A percentile compares a stretch with the other conserved stretches of the same genome.
These are phyloP conservation scores for Campylomormyrus numenius DNA, from an alignment of 2,113 vertebrate species.

Conservation along the genomic window DNA sequence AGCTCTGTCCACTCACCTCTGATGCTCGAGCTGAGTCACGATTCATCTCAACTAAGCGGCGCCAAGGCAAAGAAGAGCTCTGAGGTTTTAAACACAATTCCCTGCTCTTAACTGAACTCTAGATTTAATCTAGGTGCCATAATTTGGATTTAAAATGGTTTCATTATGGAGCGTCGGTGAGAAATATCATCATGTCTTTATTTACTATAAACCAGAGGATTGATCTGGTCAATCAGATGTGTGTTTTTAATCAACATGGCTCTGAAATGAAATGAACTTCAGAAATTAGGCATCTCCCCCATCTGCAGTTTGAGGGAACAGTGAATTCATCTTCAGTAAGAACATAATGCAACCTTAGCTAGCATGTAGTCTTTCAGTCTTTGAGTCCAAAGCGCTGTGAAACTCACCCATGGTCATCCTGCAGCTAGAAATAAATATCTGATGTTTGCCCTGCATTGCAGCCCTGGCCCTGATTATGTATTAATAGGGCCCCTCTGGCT, in stretches of 20 bases:
- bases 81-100: neutral
- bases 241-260: neutral
- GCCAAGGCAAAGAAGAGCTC: neutral
- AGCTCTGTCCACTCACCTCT: neutral
- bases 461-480: neutral
- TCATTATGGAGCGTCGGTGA: neutral
- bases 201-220: neutral
- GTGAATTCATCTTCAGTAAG: neutral
- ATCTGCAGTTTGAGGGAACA: neutral
- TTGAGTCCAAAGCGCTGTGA: neutral
- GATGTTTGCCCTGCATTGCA: neutral
- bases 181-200: neutral
- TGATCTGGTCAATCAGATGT: neutral
- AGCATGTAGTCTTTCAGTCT: neutral
- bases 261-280: neutral
- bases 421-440: neutral
- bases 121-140: neutral
- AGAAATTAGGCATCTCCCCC: neutral
- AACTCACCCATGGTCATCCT: neutral
- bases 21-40: neutral
- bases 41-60: neutral
- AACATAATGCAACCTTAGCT: neutral
- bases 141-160: neutral
- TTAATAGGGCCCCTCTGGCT: neutral
- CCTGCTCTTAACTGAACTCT: neutral